Base-by-base conservation (phyloP, 2,113 vertebrate species). In the Ophthalmolycus amberensis region DNA sequence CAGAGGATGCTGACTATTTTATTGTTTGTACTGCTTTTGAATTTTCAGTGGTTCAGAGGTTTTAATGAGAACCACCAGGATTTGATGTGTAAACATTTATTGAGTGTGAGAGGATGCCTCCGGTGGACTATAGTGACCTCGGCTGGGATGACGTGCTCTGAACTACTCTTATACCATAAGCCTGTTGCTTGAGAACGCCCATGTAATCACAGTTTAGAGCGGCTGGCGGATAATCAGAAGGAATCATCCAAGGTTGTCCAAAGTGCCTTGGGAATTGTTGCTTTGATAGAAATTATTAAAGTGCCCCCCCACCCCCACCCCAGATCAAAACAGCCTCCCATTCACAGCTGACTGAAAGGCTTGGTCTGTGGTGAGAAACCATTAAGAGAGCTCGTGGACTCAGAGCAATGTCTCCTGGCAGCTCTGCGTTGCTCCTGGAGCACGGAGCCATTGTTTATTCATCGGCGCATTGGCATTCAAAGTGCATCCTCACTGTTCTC, bases 401-500 rank as follows among this genome's bases (percentile, higher is more conserved):
- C 85, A 80, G 76, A 93, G 88, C 91, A 85, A 90, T 90, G 88
- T 90, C 91, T 91, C 84, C 88, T 93, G 92, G 90, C 92, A 94
- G 90, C 91, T 86, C 87, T 87, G 89, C 86, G 80, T 92, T 90
- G 90, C 89, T 92, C 87, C 90, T 86, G 83, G 89, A 90, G 86
- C 89, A 89, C 83, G n/a, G 60, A 90, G 89, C 90, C 92, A 92
- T 93, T 94, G 92, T 94, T 94, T 93, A 94, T 95, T 95, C 93
- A 94, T 94, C 75, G 83, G 54, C 82, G 48, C 89, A 94, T 94
- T 94, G 92, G 91, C 91, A 95, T 95, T 95, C 93, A 91, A 90
- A 90, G 82, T 83, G 91, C 85, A 88, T 88, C 89, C 89, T 90
- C 91, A 92, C 93, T 88, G 89, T 93, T 91, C 88, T 89, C 85